Evolutionary conservation across 1,140 invertebrate genomes (phyloP).

Genomic region (Drosophila suzukii): DNA sequence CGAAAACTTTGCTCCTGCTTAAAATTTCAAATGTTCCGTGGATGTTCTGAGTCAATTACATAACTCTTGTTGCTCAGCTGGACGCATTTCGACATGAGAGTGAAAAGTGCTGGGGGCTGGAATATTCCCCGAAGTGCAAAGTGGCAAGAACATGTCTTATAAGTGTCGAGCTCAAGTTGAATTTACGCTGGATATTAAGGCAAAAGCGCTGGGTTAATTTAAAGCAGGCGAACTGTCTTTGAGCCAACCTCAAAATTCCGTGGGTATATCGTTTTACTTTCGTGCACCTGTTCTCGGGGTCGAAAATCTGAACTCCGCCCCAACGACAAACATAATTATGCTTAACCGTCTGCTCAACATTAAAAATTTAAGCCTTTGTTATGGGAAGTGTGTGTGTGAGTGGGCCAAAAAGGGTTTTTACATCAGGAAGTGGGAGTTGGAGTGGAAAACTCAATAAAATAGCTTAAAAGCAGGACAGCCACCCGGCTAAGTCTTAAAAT

Average conservation of each 20-base stretch:
- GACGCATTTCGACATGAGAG: conserved; percentile 26
- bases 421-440: neutral
- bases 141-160: conserved; percentile 28
- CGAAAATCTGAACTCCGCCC: conserved; percentile 17
- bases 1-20: conserved; percentile 49
- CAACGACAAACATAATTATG: conserved; percentile 56
- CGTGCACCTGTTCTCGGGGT: conserved; percentile 26
- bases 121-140: conserved; percentile 2
- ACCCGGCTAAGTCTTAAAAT: conserved; percentile 52
- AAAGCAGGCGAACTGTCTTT: conserved; percentile 8
- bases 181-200: conserved; percentile 26
- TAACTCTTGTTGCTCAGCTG: conserved; percentile 33
- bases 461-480: conserved; percentile 39
- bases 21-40: conserved; percentile 19
- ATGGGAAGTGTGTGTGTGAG: conserved; percentile 14
- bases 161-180: conserved; percentile 35
- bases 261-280: conserved; percentile 6
- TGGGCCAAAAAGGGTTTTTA: conserved; percentile 25
- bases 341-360: conserved; percentile 49
- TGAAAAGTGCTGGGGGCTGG: conserved; percentile 19
- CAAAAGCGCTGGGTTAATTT: conserved; percentile 5
- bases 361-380: conserved; percentile 46
- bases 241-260: conserved; percentile 17
- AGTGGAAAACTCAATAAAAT: conserved; percentile 57
- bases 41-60: conserved; percentile 44